phyloP scores from a whole-genome alignment of 2,888 invertebrate genomes.

The Pollenia griseotomentosa region DNA sequence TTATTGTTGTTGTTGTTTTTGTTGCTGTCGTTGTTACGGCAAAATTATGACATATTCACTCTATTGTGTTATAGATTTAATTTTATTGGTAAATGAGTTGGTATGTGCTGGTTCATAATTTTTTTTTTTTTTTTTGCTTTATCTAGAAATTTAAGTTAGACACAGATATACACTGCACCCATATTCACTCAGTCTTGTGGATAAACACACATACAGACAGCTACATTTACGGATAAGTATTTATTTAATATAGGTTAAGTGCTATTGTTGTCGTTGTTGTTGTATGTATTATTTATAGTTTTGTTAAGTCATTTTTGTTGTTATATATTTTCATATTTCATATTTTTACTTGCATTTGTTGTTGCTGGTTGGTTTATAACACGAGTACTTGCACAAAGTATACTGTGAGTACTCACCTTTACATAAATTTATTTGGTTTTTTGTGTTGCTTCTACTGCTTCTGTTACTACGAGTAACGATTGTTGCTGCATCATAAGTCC shows the following conservation, averaged over 20 bases:
- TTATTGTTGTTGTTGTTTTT: conserved; percentile 35
- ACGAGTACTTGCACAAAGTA: conserved; percentile 21
- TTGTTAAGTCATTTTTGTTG: conserved; percentile 62
- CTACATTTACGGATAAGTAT: conserved; percentile 31
- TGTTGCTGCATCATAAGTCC: conserved; percentile 49
- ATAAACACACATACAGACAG: neutral
- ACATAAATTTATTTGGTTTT: conserved; percentile 29
- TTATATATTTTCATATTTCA: conserved; percentile 48
- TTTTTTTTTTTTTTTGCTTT: neutral
- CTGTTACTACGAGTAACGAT: neutral
- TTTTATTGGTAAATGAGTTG: neutral
- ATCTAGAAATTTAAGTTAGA: neutral
- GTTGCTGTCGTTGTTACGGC: conserved; percentile 41
- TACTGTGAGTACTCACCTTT: conserved; percentile 36
- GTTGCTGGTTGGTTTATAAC: conserved; percentile 26
- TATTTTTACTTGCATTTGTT: conserved; percentile 43
- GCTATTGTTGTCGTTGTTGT: conserved; percentile 51
- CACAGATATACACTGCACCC: neutral
- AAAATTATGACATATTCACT: conserved; percentile 67
- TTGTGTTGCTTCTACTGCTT: neutral
- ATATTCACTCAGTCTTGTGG: neutral
- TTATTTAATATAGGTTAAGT: conserved; percentile 71
- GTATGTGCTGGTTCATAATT: neutral
- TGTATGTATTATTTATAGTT: conserved; percentile 66
- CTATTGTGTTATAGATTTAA: conserved; percentile 31